Percentiles rank a stretch among this genome's conserved stretches.
Evolutionary conservation across 2,888 invertebrate species (phyloP).

Genomic region (Platyscelio sp.): DNA sequence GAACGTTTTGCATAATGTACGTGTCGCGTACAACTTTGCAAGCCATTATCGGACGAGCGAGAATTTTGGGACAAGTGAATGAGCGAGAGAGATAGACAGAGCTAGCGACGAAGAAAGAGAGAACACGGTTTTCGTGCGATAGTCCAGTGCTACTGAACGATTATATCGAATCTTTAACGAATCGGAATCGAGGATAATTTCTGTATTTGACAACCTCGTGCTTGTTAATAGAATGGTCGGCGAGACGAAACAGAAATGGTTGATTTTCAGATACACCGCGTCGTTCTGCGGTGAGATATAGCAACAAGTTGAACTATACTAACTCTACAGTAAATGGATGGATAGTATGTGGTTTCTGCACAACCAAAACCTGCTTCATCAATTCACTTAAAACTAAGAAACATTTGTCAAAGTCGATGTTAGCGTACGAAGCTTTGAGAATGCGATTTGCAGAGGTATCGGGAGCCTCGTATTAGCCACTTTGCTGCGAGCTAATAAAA

Average conservation of each 20-base stretch:
- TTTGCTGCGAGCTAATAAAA: not conserved
- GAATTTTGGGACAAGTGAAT: constrained; percentile 42
- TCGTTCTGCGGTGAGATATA: constrained; percentile 68
- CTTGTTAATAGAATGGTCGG: constrained; percentile 67
- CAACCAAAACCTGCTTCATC: constrained; percentile 65
- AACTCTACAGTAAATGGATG: constrained; percentile 68
- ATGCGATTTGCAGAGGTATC: constrained; percentile 44
- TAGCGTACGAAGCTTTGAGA: constrained; percentile 28
- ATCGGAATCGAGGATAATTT: constrained; percentile 51
- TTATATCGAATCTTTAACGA: constrained; percentile 67
- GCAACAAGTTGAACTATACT: constrained; percentile 71
- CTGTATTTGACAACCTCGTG: constrained; percentile 55
- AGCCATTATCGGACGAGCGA: constrained; percentile 62
- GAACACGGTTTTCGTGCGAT: constrained; percentile 23
- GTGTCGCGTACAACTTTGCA: constrained; percentile 64
- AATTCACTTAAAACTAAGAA: constrained; percentile 66
- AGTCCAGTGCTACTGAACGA: constrained; percentile 30
- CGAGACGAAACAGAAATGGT: constrained; percentile 58
- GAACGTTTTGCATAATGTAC: constrained; percentile 69
- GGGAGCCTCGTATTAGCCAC: too few relatives aligned
- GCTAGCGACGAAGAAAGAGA: not conserved
- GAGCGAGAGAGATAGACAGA: not conserved
- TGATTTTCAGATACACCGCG: constrained; percentile 61
- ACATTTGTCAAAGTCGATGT: constrained; percentile 63
- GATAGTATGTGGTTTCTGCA: constrained; percentile 67